Evolutionary conservation across 2,797 vertebrate genomes (phyloP).

Genomic region (Botia almorhae): DNA sequence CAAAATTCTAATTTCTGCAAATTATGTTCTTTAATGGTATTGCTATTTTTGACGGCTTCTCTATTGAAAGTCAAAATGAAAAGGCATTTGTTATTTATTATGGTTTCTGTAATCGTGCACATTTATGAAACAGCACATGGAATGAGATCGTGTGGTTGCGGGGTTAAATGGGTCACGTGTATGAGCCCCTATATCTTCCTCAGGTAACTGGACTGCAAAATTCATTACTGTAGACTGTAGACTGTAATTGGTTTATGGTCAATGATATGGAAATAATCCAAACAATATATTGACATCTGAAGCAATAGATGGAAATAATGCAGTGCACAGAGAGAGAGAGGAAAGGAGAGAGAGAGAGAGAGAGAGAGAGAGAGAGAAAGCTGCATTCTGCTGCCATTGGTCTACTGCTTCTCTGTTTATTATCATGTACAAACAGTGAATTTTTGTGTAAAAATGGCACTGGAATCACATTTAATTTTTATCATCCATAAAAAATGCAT

Average conservation of each 20-base stretch:
- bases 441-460: slow-evolving; percentile 33
- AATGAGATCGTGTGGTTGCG: not conserved
- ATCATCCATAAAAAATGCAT: slow-evolving; percentile 36
- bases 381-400: not conserved
- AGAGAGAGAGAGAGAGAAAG: slow-evolving; percentile 11
- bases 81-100: not conserved
- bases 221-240: not conserved
- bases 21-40: not conserved
- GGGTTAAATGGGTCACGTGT: not conserved
- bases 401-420: slow-evolving; percentile 10
- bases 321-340: not conserved
- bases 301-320: not conserved
- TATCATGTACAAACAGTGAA: slow-evolving; percentile 1
- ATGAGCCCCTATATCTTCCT: not conserved
- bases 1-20: not conserved
- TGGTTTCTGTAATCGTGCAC: too few species aligned
- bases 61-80: not conserved
- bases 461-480: slow-evolving; percentile 43
- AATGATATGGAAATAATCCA: not conserved
- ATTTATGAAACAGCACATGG: too few species aligned
- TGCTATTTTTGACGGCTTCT: not conserved
- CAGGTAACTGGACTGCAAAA: not conserved
- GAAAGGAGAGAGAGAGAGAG: not conserved
- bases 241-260: not conserved
- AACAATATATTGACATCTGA: not conserved